A percentile compares a stretch with the other conserved stretches of the same genome.
Conservation (phyloP, 1,140 invertebrate genomes). For the Pseudomyrmex dendroicus region DNA sequence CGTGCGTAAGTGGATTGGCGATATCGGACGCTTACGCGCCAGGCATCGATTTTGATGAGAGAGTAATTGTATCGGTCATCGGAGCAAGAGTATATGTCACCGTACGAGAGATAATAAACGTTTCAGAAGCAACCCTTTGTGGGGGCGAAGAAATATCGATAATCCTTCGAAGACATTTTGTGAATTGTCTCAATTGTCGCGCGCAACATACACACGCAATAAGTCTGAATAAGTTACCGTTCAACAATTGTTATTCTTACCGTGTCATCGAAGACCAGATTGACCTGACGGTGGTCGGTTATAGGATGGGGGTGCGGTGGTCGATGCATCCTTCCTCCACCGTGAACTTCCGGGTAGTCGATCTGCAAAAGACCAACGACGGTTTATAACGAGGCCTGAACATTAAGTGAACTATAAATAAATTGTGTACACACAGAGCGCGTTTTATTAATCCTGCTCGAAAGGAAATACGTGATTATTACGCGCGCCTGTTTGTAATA, state of each 20-base stretch:
- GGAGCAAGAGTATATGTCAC: not conserved
- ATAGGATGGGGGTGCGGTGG: conserved; percentile 85
- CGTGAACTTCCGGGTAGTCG: conserved; percentile 91
- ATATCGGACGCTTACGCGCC: not conserved
- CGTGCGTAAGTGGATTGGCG: not conserved
- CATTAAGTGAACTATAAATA: conserved; percentile 33
- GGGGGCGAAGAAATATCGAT: no score
- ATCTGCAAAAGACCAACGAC: conserved; percentile 87
- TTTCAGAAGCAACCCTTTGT: not conserved
- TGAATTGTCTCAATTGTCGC: no score
- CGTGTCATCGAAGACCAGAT: conserved; percentile 87
- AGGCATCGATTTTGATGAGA: conserved; percentile 17
- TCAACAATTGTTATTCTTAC: conserved; percentile 80
- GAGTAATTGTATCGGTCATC: conserved; percentile 14
- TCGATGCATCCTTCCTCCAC: conserved; percentile 85
- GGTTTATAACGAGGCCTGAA: not conserved
- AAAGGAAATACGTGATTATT: not conserved
- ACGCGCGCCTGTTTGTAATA: not conserved
- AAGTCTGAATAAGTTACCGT: no score
- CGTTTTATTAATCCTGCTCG: conserved; percentile 9
- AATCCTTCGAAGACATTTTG: no score
- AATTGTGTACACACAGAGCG: not conserved
- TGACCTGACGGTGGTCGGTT: conserved; percentile 86
- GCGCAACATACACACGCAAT: no score
- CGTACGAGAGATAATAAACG: not conserved